Percentiles rank a stretch among this genome's conserved stretches.
These are phyloP conservation scores for Itoplectis maculator DNA, from an alignment of 2,888 invertebrate species.

Conservation along the genomic window DNA sequence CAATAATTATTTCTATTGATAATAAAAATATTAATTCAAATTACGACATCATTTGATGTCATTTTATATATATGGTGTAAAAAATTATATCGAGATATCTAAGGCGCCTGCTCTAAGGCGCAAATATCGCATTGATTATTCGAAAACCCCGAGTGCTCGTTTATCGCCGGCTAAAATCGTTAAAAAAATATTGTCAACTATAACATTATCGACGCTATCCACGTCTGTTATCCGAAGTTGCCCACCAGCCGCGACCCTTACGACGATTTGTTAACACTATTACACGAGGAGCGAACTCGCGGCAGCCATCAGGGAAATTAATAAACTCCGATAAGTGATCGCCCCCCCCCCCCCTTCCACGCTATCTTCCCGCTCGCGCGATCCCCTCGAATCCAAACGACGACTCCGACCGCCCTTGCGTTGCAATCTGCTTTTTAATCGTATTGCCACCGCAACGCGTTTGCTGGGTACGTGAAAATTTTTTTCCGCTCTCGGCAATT, in stretches of 20 bases:
- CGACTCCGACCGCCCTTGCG: background rate
- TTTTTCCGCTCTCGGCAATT: slow-evolving; percentile 17
- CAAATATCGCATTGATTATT: background rate
- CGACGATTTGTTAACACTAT: slow-evolving; percentile 20
- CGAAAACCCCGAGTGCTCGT: background rate
- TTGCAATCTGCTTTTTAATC: slow-evolving; percentile 22
- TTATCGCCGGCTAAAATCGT: background rate
- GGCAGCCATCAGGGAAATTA: slow-evolving; percentile 25
- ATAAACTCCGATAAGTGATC: slow-evolving; percentile 29
- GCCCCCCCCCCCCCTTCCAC: slow-evolving; percentile 16
- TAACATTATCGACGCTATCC: background rate
- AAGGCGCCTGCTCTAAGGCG: too few species aligned
- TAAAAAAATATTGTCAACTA: background rate
- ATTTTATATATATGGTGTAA: too few species aligned
- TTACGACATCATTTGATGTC: too few species aligned
- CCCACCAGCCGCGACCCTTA: background rate
- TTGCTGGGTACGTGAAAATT: background rate
- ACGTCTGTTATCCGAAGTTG: background rate
- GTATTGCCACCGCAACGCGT: slow-evolving; percentile 8
- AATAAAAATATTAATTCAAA: background rate
- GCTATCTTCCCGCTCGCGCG: too few species aligned
- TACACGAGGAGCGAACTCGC: background rate
- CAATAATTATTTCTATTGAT: background rate
- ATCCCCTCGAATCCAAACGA: slow-evolving; percentile 12
- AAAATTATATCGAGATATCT: too few species aligned